phyloP scores from a whole-genome alignment of 2,113 vertebrate genomes.

The Phylloscopus trochiloides region DNA sequence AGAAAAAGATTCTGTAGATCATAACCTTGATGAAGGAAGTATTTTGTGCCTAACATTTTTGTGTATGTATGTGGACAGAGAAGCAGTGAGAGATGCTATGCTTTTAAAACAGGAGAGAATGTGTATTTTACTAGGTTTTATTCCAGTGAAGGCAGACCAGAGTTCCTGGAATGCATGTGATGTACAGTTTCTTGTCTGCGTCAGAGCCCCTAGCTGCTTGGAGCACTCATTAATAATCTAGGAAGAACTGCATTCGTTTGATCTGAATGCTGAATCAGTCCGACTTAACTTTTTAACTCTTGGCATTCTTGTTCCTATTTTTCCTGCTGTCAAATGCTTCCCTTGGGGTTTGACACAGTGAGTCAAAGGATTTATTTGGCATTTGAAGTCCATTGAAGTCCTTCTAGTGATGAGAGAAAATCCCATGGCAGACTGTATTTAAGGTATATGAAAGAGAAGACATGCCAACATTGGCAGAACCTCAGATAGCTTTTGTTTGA shows the following conservation, averaged over 20 bases:
- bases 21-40: neutral
- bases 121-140: neutral
- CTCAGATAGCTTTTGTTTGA: neutral
- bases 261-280: slow-evolving; percentile 37
- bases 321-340: neutral
- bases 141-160: neutral
- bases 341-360: neutral
- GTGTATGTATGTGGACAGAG: neutral
- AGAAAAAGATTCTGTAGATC: neutral
- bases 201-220: neutral
- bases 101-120: neutral
- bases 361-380: slow-evolving; percentile 8
- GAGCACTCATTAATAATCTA: slow-evolving; percentile 13
- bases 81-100: neutral
- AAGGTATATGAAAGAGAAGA: slow-evolving; percentile 8
- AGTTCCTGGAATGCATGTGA: slow-evolving; percentile 40
- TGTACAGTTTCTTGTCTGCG: slow-evolving; percentile 29
- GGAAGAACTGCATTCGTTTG: neutral
- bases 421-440: slow-evolving; percentile 3
- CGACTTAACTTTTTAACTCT: neutral
- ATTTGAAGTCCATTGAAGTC: slow-evolving; percentile 1
- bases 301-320: neutral
- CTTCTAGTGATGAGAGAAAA: neutral
- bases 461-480: neutral
- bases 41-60: neutral